phyloP scores from a whole-genome alignment of 2,797 vertebrate species.

The Zalophus californianus region DNA sequence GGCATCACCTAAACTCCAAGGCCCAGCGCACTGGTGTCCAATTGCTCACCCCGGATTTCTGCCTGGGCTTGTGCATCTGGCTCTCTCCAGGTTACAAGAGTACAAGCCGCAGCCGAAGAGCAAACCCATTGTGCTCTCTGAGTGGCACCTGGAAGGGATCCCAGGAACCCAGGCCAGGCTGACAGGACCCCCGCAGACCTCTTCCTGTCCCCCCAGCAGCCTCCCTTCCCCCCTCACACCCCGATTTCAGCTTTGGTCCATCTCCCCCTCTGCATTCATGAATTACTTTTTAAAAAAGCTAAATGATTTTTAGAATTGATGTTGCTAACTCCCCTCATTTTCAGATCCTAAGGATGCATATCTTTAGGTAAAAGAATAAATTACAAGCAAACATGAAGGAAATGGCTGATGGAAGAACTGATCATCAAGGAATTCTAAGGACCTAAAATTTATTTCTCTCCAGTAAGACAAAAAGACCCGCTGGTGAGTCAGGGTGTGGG shows the following conservation, averaged over 20 bases:
- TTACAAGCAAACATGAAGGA: background rate
- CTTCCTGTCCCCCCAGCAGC: too few relatives aligned
- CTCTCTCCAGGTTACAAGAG: background rate
- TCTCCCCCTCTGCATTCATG: background rate
- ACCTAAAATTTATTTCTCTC: background rate
- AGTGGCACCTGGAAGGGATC: background rate
- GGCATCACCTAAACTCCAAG: background rate
- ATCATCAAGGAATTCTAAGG: background rate
- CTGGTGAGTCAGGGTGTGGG: background rate
- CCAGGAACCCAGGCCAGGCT: background rate
- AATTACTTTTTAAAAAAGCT: background rate
- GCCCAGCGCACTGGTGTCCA: background rate
- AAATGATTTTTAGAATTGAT: background rate
- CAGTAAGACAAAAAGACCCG: background rate
- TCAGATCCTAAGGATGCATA: background rate
- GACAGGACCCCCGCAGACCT: background rate
- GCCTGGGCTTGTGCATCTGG: fast-evolving
- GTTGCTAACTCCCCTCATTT: background rate
- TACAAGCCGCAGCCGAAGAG: background rate
- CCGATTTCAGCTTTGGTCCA: background rate
- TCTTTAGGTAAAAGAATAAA: background rate
- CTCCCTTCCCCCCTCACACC: background rate
- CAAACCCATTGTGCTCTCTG: background rate
- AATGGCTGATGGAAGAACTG: too few relatives aligned
- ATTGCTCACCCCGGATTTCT: background rate